Conservation (phyloP, 2,888 invertebrate species). For the Lymantria dispar region DNA sequence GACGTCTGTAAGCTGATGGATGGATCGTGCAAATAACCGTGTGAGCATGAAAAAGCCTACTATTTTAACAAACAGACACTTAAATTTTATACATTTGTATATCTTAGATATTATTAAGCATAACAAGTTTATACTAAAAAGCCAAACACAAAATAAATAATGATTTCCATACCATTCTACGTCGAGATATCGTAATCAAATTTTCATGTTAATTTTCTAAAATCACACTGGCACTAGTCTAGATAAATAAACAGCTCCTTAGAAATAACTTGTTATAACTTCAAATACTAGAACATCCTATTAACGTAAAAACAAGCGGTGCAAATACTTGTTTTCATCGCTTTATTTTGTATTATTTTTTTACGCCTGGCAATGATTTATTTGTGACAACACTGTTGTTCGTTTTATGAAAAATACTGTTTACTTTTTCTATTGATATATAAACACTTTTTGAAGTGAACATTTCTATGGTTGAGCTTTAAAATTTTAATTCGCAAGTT, state of each 20-base stretch:
- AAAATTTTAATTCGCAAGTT: no score
- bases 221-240: not conserved
- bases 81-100: no score
- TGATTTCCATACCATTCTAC: not conserved
- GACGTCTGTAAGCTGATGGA: no score
- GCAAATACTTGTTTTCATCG: not conserved
- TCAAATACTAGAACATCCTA: not conserved
- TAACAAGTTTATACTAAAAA: no score
- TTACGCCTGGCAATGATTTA: not conserved
- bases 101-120: no score
- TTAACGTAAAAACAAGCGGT: not conserved
- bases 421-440: no score
- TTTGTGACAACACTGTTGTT: not conserved
- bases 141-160: not conserved
- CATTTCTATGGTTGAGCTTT: no score
- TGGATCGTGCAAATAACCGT: no score
- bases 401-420: not conserved
- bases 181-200: not conserved
- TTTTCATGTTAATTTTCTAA: not conserved
- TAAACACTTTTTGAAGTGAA: no score
- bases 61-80: no score
- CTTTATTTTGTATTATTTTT: not conserved
- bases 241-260: constrained; percentile 2
- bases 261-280: not conserved
- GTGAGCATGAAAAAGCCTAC: no score